Evolutionary conservation across 92 coral and sea anemone species (phyloP), one percentile per base, ranked within the genome.

Genomic region (Siderastrea siderea): DNA sequence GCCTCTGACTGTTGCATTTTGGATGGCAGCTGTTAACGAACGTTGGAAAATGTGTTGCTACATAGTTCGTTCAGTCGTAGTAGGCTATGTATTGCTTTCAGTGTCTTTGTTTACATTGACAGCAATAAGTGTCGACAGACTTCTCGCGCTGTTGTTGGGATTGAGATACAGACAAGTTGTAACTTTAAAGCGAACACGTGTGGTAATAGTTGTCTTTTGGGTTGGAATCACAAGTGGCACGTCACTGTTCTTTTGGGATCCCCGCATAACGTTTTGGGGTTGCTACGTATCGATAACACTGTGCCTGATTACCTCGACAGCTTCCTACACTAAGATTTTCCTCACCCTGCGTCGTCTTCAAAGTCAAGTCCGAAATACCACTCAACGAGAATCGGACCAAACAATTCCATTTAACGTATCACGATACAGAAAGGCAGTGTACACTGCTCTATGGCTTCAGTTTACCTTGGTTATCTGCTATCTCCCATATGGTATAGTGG

Each of bases 101-200:
- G 71, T 67, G 43, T 67, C 71, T 11, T 43, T 67, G 47, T 67
- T 9, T 38, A 74, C 78, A 46, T 7, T 78, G 70, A 78, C 83
- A 7, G 55, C 70, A 60, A 60, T 78, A 46, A 61, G 83, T 54
- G 66, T 82, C 4, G 77, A 82, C 78, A 26, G 86, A 11, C 78
- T 68, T 47, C 61, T 82, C 2, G 86, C 77, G 1, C 53, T 82
- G 3, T 9, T 47, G 1, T n/a, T 82, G 46, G 38, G 74, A 9
- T 49, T 52, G 47, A 51, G 78, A 47, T 82, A 82, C 49, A 69
- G 55, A 38, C 53, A 82, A n/a, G 4, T 65, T 1, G 86, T 82
- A 14, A 78, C 83, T 10, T 17, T 74, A 6, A 74, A 54, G 48
- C 57, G 64, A 74, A 74, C 79, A 12, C 54, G 2, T 38, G 71